Evolutionary conservation across 2,888 invertebrate species (phyloP).

Genomic region (Dusona sp.): DNA sequence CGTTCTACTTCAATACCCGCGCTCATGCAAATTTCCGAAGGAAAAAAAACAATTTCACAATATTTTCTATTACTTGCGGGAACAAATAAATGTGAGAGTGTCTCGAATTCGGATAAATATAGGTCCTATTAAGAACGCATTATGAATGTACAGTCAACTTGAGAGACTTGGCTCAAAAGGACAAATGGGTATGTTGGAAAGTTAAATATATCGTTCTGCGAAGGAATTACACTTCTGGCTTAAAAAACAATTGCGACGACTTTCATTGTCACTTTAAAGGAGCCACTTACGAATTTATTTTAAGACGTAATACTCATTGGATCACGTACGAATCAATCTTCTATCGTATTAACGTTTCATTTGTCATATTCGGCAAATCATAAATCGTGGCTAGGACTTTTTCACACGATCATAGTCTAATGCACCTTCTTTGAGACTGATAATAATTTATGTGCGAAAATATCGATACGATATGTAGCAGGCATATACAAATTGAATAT

Average conservation of each 20-base stretch:
- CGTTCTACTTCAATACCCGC: not conserved
- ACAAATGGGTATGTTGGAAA: not conserved
- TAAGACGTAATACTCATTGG: not conserved
- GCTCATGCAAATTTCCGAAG: not conserved
- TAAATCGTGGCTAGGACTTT: not conserved
- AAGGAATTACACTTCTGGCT: not conserved
- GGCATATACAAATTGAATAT: not conserved
- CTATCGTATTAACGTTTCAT: not conserved
- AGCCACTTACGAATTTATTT: not conserved
- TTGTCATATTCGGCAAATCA: not conserved
- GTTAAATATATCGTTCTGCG: not conserved
- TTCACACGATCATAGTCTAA: not conserved
- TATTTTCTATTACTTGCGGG: not conserved
- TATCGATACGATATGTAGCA: not conserved
- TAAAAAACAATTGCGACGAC: not conserved
- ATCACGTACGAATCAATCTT: not conserved
- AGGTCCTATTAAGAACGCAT: not conserved
- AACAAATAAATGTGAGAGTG: not conserved
- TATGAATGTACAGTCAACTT: not conserved
- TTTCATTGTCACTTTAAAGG: not conserved
- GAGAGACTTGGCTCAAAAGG: not conserved
- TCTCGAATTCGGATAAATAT: not conserved
- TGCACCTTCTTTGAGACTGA: not conserved
- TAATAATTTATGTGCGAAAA: not conserved
- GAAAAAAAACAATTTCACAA: not conserved